Base-by-base conservation (phyloP, 2,113 vertebrate species). In the Baryphthengus martii region DNA sequence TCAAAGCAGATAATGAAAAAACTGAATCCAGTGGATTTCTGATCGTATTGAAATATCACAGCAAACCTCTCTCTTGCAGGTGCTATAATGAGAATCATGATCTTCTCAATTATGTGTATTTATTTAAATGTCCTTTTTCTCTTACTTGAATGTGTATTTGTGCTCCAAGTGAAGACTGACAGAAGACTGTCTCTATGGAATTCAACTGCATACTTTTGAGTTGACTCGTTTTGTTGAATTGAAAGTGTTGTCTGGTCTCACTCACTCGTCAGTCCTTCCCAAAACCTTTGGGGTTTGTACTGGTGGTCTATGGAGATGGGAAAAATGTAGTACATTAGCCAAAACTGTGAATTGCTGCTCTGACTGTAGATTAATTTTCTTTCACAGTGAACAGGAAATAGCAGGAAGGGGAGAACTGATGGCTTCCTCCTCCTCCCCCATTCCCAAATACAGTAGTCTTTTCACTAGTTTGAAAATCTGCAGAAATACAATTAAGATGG, bases 11-110 rank as follows among this genome's bases (percentile, higher is more conserved):
- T 17, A 83, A 55, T 28, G 33, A 63, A 87, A 75, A 74, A 93
- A 14, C 33, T 67, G 75, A 80, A 94, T 70, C 31, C 50, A 74
- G 68, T 85, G 83, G 85, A 84, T 94, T 96, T 96, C 76, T 86
- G 63, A 80, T 83, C 74, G 9, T 92, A 45, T 7, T 90, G 52
- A 81, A 90, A 49, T 24, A 71, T 50, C 63, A 71, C 47, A 70
- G 44, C 62, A 71, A 78, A 74, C 35, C 47, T 62, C 62, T 96
- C 15, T 66, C 31, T 59, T 58, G 39, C 33, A 73, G 37, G 42
- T 94, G 70, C 53, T 52, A 10, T 62, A 95, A 71, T 37, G 7
- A 65, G 26, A 35, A 25, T 79, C 26, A 56, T 44, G 35, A 49
- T 23, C 21, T 52, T 93, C 85, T 50, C 28, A 76, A 45, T 85